Evolutionary conservation across 2,888 invertebrate species (phyloP).

Genomic region (Drosophila hamatofila): DNA sequence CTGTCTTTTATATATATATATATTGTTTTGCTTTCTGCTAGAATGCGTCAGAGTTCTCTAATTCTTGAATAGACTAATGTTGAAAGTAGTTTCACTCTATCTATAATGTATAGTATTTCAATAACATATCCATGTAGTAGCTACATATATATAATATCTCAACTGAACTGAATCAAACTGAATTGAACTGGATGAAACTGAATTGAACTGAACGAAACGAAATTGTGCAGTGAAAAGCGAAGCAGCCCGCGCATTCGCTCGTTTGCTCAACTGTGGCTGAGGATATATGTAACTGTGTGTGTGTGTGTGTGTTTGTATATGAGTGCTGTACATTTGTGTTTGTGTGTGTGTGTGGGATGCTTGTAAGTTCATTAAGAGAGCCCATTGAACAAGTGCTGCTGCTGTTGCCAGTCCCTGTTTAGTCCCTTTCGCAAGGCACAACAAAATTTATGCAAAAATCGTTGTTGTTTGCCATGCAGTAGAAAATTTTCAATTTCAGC

Average conservation of each 20-base stretch:
- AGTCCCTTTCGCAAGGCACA: conserved; percentile 18
- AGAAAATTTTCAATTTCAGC: conserved; percentile 46
- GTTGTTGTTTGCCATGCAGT: conserved; percentile 41
- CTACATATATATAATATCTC: too few species aligned
- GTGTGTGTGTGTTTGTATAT: conserved; percentile 6
- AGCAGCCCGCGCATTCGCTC: conserved; percentile 29
- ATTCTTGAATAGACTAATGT: too few species aligned
- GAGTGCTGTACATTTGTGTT: conserved; percentile 8
- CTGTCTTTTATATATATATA: too few species aligned
- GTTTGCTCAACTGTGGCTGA: conserved; percentile 30
- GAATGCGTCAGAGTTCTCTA: too few species aligned
- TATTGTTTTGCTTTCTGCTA: too few species aligned
- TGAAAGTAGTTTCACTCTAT: too few species aligned
- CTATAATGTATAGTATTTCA: too few species aligned
- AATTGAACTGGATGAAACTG: not conserved
- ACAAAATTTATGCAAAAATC: conserved; percentile 48
- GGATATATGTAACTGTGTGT: conserved; percentile 19
- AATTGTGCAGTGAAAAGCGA: conserved; percentile 8
- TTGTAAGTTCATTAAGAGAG: conserved; percentile 53
- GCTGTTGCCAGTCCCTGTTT: conserved; percentile 2
- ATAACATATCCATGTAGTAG: too few species aligned
- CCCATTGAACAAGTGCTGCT: conserved; percentile 31
- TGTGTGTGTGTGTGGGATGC: conserved; percentile 21
- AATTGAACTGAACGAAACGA: not conserved
- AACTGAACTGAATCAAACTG: not conserved